phyloP scores from a whole-genome alignment of 2,113 vertebrate genomes.

The Crotalus viridis region DNA sequence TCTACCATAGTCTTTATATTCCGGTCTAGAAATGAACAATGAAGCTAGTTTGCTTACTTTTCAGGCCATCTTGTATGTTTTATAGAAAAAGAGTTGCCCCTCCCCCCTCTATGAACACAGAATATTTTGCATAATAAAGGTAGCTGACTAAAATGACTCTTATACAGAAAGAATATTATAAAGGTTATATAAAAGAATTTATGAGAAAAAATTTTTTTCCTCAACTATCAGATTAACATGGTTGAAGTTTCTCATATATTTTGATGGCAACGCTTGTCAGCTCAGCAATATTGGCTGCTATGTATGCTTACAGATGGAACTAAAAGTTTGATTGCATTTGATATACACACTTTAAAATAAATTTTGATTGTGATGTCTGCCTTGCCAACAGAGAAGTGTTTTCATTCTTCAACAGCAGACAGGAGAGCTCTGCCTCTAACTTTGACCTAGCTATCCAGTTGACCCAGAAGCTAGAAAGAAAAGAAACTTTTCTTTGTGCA shows the following conservation, averaged over 20 bases:
- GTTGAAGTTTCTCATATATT: background rate
- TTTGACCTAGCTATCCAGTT: background rate
- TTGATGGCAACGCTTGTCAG: background rate
- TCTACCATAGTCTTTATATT: background rate
- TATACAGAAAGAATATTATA: background rate
- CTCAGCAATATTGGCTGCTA: background rate
- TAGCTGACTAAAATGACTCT: background rate
- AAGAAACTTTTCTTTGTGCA: background rate
- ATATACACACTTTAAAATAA: background rate
- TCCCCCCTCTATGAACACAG: background rate
- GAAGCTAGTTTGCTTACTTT: background rate
- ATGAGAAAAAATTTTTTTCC: background rate
- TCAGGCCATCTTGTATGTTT: background rate
- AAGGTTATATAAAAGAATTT: background rate
- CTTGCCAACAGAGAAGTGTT: background rate
- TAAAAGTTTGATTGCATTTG: background rate
- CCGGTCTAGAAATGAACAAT: background rate
- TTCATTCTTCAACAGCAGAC: background rate
- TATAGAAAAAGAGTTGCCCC: background rate
- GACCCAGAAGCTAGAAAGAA: background rate
- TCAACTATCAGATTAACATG: background rate
- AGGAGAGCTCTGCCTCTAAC: background rate
- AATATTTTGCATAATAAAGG: background rate
- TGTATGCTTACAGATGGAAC: background rate
- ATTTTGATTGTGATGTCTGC: background rate